These are phyloP conservation scores for Amorpha juglandis DNA, from an alignment of 2,888 invertebrate species.

Conservation along the genomic window DNA sequence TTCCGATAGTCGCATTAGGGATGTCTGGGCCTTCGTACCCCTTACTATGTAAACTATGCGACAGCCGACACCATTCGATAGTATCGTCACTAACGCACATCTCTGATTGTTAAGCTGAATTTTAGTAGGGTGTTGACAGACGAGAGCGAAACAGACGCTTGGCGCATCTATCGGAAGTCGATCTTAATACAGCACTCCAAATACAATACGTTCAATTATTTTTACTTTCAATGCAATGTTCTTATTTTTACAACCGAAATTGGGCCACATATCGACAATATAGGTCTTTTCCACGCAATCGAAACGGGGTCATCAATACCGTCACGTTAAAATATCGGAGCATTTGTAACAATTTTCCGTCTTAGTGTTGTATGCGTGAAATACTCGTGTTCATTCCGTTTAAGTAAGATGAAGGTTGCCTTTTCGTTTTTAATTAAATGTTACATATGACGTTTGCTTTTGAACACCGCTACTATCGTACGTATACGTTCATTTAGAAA, in stretches of 20 bases:
- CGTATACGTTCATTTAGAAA: too few species aligned
- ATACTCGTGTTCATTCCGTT: slow-evolving; percentile 2
- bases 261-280: slow-evolving; percentile 9
- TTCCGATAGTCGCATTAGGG: too few species aligned
- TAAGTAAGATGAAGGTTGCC: not conserved
- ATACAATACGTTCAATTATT: slow-evolving; percentile 1
- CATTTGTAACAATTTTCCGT: slow-evolving; percentile 18
- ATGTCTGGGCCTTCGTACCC: too few species aligned
- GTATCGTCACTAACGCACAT: too few species aligned
- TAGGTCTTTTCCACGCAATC: not conserved
- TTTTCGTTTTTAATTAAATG: slow-evolving; percentile 16
- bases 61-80: too few species aligned
- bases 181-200: not conserved
- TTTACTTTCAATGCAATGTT: slow-evolving; percentile 4
- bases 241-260: slow-evolving; percentile 5
- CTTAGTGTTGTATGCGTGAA: not conserved
- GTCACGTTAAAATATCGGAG: not conserved
- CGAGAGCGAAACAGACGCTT: not conserved
- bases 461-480: too few species aligned
- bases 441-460: slow-evolving; percentile 11
- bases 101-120: too few species aligned
- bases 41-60: too few species aligned
- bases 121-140: too few species aligned
- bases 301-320: slow-evolving; percentile 6
- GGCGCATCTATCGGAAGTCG: not conserved